These are phyloP conservation scores for Pollenia labialis DNA, from an alignment of 2,888 invertebrate genomes.

Conservation along the genomic window DNA sequence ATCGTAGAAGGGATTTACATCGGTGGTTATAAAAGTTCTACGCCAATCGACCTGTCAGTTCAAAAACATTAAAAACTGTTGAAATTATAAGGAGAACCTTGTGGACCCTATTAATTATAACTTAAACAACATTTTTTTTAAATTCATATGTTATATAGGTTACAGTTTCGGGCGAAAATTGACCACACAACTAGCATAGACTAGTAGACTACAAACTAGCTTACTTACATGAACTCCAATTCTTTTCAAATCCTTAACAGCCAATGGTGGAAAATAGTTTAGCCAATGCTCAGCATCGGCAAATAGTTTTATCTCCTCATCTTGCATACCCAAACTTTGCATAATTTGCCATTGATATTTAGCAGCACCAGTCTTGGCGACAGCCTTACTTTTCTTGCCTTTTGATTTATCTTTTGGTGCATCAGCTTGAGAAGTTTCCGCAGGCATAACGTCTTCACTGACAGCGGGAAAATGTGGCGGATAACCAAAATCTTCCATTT, in stretches of 20 bases:
- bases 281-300: constrained; percentile 96
- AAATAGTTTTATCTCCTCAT: constrained; percentile 97
- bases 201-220: too few relatives aligned
- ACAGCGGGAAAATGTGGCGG: constrained; percentile 94
- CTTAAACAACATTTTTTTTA: too few relatives aligned
- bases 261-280: constrained; percentile 97
- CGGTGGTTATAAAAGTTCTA: constrained; percentile 98
- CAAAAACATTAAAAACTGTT: neutral
- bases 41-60: constrained; percentile 95
- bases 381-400: constrained; percentile 98
- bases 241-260: constrained; percentile 92
- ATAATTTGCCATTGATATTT: constrained; percentile 99
- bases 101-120: too few relatives aligned
- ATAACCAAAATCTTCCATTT: constrained; percentile 95
- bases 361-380: constrained; percentile 93
- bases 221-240: constrained; percentile 94
- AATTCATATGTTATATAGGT: too few relatives aligned
- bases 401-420: constrained; percentile 93
- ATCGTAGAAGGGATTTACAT: constrained; percentile 98
- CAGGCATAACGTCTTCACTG: constrained; percentile 84
- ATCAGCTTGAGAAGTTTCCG: constrained; percentile 86
- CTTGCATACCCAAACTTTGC: constrained; percentile 94
- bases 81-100: too few relatives aligned
- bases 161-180: too few relatives aligned
- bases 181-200: too few relatives aligned